Base-by-base conservation (phyloP, 2,113 vertebrate species). In the Neolamprologus caudopunctatus region DNA sequence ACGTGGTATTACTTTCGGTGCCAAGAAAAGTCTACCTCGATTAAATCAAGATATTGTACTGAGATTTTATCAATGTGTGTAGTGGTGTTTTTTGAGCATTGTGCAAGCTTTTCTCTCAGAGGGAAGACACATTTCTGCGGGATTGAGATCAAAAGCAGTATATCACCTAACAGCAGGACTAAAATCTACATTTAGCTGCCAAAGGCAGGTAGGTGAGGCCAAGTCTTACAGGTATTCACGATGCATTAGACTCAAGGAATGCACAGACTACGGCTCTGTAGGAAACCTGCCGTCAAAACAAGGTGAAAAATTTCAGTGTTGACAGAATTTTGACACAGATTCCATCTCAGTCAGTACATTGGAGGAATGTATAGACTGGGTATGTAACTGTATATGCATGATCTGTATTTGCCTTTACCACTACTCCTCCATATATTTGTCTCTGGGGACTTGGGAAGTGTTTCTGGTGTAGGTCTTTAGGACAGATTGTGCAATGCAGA, bases 111-210 rank as follows among this genome's bases (percentile, higher is more conserved):
- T 90, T 71, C 17, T 33, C 66, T 58, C 24, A 45, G 28, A 86
- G 28, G 26, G 19, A 73, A 84, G 21, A 19, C 37, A 58, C 42
- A 79, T 63, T 81, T 81, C 47, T 89, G 24, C 3, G 6, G 40
- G 73, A 28, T 8, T 58, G 53, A 84, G 28, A 90, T 92, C 85
- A 89, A 88, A 88, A 83, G 66, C 81, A 75, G 80, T 86, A 51
- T 17, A 84, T 92, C 78, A 88, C 21, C 28, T 42, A 13, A 24
- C 7, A 68, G 66, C 51, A 54, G 79, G 10, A 53, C 19, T n/a
- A 35, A 24, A 37, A 61, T 55, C 8, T 53, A 42, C 21, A 71
- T 58, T 13, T 26, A 14, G 71, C 84, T 80, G 86, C 84, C 85
- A 83, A 81, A 75, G 75, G 31, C 81, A 57, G 80, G 90, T 42